Evolutionary conservation across 2,113 vertebrate genomes (phyloP).

Genomic region (Haemorhous mexicanus): DNA sequence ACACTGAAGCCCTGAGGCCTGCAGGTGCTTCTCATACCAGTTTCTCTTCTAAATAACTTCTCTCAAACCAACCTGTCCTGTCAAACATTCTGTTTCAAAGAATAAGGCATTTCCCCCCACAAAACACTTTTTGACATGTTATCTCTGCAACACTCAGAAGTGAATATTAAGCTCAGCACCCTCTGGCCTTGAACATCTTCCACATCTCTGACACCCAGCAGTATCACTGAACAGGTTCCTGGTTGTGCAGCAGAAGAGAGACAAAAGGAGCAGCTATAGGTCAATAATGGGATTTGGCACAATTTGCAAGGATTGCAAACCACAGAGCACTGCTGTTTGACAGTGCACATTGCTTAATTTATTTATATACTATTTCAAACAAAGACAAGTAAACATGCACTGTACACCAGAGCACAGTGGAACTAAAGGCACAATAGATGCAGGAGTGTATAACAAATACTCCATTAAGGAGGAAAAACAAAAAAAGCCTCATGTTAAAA

Average conservation of each 20-base stretch:
- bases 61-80: background rate
- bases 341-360: background rate
- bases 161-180: background rate
- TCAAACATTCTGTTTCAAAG: background rate
- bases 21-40: background rate
- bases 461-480: constrained; percentile 12
- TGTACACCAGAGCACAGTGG: background rate
- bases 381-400: constrained; percentile 16
- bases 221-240: background rate
- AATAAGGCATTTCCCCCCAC: background rate
- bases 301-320: background rate
- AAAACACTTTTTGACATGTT: background rate
- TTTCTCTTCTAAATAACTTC: background rate
- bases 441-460: constrained; percentile 1
- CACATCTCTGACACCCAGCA: background rate
- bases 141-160: background rate
- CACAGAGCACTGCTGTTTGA: background rate
- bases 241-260: background rate
- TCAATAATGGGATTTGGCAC: background rate
- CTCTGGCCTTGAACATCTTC: background rate
- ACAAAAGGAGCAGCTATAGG: background rate
- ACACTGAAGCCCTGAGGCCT: background rate
- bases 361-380: constrained; percentile 45
- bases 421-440: constrained; percentile 15
- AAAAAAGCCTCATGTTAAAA: background rate